Evolutionary conservation across 2,888 invertebrate species (phyloP), one percentile per base, ranked within the genome.

Genomic region (Neoascia interrupta): DNA sequence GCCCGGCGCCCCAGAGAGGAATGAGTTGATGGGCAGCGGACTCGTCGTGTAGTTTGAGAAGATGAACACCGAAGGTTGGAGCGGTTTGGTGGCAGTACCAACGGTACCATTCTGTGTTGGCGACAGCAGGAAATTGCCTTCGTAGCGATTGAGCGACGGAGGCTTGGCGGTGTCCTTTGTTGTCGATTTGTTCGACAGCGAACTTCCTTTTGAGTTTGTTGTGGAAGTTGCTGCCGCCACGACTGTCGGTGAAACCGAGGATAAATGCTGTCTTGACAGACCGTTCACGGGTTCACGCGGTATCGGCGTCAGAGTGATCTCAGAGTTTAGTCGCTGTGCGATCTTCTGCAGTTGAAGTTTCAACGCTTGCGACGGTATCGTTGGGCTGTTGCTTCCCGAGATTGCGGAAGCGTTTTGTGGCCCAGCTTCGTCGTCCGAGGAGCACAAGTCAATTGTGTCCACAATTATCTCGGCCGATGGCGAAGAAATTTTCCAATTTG

Each of bases 361-460:
- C 16, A 68, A 13, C 6, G 54, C 37, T 2, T 39, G 49, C 1
- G 39, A 28, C 36, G 45, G 21, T 54, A 47, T 63, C 6, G 45
- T 13, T 1, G 26, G 5, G 5, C 15, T 8, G 13, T 43, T 45
- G 13, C 53, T 47, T 1, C 75, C 56, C 5, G 58, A 45, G 0
- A 15, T 36, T n/a, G 36, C 34, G 5, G 11, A 34, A 11, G 31
- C 21, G 11, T 56, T 21, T 15, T 68, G 36, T 5, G 10, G 49
- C 21, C 84, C 84, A 11, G 85, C 86, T 74, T 93, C 93, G 82
- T 93, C 93, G 68, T 93, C 93, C 1, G 93, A 90, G 5, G 90
- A 93, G 86, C 93, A 93, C 84, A 93, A 90, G 85, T 93, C 92
- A 82, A 93, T 93, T 85, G 92, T 91, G 81, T 89, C 89, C 84